Conservation (phyloP, 1,140 invertebrate genomes). For the Bombus pascuorum region DNA sequence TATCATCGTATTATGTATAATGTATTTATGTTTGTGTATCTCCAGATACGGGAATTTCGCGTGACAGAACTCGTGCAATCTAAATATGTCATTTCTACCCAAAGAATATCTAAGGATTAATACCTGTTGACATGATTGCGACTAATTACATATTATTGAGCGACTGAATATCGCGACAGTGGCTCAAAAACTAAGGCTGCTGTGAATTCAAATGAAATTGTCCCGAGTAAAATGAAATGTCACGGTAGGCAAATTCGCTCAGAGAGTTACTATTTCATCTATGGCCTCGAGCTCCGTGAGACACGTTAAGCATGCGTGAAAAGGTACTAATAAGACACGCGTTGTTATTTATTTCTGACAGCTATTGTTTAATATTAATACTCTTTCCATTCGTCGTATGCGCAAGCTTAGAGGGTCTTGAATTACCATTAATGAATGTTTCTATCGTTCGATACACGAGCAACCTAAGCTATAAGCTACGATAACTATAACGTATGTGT, state of each 20-base stretch:
- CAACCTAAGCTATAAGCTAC: background rate
- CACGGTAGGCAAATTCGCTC: background rate
- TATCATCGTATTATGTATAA: no score
- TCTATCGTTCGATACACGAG: background rate
- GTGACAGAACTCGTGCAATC: no score
- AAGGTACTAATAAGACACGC: slow-evolving; percentile 23
- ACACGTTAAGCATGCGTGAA: slow-evolving; percentile 26
- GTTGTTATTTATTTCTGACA: slow-evolving; percentile 23
- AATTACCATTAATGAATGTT: background rate
- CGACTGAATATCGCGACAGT: background rate
- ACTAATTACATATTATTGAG: background rate
- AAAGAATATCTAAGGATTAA: background rate
- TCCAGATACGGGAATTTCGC: background rate
- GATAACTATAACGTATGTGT: background rate
- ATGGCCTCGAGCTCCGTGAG: background rate
- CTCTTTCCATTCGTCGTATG: background rate
- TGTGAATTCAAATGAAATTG: slow-evolving; percentile 1
- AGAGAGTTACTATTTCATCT: slow-evolving; percentile 22
- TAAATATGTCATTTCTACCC: background rate
- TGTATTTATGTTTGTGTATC: no score
- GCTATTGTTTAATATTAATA: slow-evolving; percentile 40
- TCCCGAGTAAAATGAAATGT: background rate
- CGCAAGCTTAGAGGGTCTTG: no score
- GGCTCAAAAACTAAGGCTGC: background rate
- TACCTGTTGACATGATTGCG: no score